Evolutionary conservation across 2,797 vertebrate genomes (phyloP).

Genomic region (Potorous gilbertii): DNA sequence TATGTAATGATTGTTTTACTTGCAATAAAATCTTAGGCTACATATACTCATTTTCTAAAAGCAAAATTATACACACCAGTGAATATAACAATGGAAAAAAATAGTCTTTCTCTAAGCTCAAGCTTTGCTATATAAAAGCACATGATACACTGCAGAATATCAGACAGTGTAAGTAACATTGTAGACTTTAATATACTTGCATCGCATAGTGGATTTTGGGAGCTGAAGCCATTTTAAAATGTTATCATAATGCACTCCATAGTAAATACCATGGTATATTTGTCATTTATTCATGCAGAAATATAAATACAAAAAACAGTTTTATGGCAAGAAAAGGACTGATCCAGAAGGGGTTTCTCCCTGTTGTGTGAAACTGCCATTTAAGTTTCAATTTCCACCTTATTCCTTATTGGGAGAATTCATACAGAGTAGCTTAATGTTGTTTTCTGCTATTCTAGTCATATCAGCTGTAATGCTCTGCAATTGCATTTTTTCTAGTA

Average conservation of each 20-base stretch:
- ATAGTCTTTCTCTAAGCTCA: background rate
- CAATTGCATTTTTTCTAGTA: conserved; percentile 27
- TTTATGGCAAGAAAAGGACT: conserved; percentile 29
- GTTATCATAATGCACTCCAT: conserved; percentile 10
- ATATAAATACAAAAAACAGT: conserved; percentile 12
- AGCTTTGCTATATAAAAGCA: background rate
- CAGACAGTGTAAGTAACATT: background rate
- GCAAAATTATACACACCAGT: conserved; percentile 33
- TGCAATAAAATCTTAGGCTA: conserved; percentile 55
- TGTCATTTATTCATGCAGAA: conserved; percentile 4
- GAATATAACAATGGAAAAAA: conserved; percentile 47
- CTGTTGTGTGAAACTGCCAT: conserved; percentile 39
- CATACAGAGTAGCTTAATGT: background rate
- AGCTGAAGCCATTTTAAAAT: conserved; percentile 43
- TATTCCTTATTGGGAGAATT: conserved; percentile 40
- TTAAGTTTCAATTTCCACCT: conserved; percentile 34
- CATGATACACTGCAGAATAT: background rate
- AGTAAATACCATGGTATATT: background rate
- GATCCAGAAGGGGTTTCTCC: conserved; percentile 31
- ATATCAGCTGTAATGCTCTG: conserved; percentile 25
- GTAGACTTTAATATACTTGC: conserved; percentile 13
- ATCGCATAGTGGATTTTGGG: background rate
- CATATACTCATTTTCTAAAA: conserved; percentile 43
- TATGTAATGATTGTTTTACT: conserved; percentile 55
- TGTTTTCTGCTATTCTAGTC: background rate